Conservation (phyloP, 2,797 vertebrate species). For the Lacerta agilis region DNA sequence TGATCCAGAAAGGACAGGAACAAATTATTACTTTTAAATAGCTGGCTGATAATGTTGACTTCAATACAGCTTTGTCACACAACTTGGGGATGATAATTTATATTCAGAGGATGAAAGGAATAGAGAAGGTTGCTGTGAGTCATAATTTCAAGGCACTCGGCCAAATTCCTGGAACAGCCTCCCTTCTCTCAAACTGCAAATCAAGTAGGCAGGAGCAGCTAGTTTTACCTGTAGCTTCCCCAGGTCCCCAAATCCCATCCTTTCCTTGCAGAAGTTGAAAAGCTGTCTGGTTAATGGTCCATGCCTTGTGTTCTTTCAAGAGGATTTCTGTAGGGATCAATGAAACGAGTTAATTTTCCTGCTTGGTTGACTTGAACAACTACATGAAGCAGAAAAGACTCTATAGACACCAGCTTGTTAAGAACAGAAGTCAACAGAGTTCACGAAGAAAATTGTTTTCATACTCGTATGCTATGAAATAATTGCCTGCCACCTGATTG, state of each 20-base stretch:
- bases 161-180: not conserved
- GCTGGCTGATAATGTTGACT: not conserved
- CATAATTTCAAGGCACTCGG: not conserved
- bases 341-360: not conserved
- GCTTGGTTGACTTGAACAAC: not conserved
- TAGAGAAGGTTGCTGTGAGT: slow-evolving; percentile 8
- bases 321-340: not conserved
- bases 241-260: not conserved
- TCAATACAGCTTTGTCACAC: not conserved
- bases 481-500: not conserved
- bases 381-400: not conserved
- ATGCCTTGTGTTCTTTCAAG: not conserved
- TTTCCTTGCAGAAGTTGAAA: not conserved
- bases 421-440: not conserved
- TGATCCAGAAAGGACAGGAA: not conserved
- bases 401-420: not conserved
- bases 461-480: not conserved
- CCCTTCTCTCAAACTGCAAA: not conserved
- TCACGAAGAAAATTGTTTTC: not conserved
- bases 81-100: not conserved
- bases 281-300: not conserved
- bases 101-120: not conserved
- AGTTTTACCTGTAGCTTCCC: not conserved
- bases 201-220: too few relatives aligned
- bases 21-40: not conserved